A percentile compares a stretch with the other conserved stretches of the same genome.
Conservation (phyloP, 2,797 vertebrate genomes). For the Sebastes kiyomatsui region DNA sequence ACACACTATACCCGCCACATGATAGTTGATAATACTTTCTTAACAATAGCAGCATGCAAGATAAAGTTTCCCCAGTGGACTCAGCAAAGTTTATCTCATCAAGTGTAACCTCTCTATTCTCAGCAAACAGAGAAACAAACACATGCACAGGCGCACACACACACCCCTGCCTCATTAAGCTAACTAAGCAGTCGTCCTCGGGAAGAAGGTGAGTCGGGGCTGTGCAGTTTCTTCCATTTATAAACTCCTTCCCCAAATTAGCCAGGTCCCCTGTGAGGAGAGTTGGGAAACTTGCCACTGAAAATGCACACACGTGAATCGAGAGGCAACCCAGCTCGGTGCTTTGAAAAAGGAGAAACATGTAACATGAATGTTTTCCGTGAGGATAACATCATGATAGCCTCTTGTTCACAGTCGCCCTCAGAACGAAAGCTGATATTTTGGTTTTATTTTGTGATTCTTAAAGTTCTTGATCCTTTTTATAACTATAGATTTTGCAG, state of each 20-base stretch:
- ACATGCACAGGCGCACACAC: neutral
- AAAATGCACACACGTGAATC: conserved; percentile 24
- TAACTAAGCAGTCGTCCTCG: conserved; percentile 44
- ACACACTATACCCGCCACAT: neutral
- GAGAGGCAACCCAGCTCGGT: neutral
- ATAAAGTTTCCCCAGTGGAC: conserved; percentile 33
- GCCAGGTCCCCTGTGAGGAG: conserved; percentile 44
- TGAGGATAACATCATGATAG: neutral
- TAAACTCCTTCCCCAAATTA: conserved; percentile 61
- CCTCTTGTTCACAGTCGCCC: neutral
- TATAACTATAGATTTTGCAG: neutral
- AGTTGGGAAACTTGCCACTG: conserved; percentile 26
- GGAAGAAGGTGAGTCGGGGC: conserved; percentile 45
- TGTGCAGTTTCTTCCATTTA: conserved; percentile 54
- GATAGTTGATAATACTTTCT: conserved; percentile 17
- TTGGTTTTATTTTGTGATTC: neutral
- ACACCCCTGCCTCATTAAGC: conserved; percentile 54
- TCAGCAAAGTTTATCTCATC: conserved; percentile 41
- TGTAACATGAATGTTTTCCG: neutral
- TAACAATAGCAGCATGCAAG: conserved; percentile 19
- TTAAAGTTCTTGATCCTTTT: neutral
- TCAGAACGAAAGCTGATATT: conserved; percentile 16
- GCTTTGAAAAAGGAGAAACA: conserved; percentile 35
- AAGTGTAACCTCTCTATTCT: conserved; percentile 26
- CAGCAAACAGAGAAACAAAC: conserved; percentile 21